A percentile compares a stretch with the other conserved stretches of the same genome.
Evolutionary conservation across 2,888 invertebrate species (phyloP).

Genomic region (Alviniconcha strummeri): DNA sequence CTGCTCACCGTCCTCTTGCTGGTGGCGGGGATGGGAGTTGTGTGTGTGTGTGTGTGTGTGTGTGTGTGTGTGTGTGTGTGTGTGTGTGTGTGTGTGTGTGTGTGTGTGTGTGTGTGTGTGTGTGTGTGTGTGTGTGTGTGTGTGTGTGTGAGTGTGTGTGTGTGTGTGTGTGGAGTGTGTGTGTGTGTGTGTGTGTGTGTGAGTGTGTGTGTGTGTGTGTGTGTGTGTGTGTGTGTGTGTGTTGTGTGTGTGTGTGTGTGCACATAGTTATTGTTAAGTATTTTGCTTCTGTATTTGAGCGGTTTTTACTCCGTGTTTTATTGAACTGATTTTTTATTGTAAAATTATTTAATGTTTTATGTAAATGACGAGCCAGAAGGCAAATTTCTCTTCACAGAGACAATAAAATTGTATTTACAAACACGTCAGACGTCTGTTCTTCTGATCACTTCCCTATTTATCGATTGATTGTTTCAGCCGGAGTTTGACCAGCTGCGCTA

Average conservation of each 20-base stretch:
- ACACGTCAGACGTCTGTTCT: neutral
- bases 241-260: too few relatives aligned
- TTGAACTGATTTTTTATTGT: too few relatives aligned
- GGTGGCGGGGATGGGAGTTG: too few relatives aligned
- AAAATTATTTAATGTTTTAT: neutral
- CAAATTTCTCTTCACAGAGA: neutral
- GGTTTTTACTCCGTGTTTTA: too few relatives aligned
- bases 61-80: neutral
- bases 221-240: too few relatives aligned
- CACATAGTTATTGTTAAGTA: too few relatives aligned
- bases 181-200: neutral
- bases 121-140: neutral
- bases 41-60: neutral
- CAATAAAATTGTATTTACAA: neutral
- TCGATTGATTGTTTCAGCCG: neutral
- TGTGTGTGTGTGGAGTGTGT: too few relatives aligned
- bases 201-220: too few relatives aligned
- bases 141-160: neutral
- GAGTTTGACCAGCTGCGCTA: too few relatives aligned
- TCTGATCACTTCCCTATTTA: neutral
- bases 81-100: neutral
- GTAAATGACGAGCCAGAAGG: neutral
- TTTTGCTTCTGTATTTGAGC: too few relatives aligned
- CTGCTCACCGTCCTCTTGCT: too few relatives aligned
- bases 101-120: slow-evolving; percentile 1